Conservation (phyloP, 2,888 invertebrate species). For the Mylabris sibirica region DNA sequence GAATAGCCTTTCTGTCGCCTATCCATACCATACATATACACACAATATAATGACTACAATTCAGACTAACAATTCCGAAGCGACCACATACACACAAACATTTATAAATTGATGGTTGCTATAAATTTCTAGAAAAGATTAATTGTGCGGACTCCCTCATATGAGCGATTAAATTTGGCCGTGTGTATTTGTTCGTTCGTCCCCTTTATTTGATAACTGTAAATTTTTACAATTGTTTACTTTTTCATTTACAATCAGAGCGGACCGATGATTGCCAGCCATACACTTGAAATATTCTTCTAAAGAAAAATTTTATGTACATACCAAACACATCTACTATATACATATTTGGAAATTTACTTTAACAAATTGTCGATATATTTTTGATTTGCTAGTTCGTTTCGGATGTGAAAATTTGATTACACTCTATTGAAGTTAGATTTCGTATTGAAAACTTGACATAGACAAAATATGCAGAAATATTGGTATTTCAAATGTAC, state of each 20-base stretch:
- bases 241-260: slow-evolving; percentile 31
- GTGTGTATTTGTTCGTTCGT: slow-evolving; percentile 17
- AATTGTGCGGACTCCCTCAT: slow-evolving; percentile 48
- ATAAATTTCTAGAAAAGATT: slow-evolving; percentile 47
- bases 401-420: slow-evolving; percentile 16
- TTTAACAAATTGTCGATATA: background rate
- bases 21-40: slow-evolving; percentile 13
- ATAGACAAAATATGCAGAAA: background rate
- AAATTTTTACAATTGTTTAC: slow-evolving; percentile 47
- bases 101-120: slow-evolving; percentile 36
- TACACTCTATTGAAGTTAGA: slow-evolving; percentile 33
- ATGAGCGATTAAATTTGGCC: slow-evolving; percentile 51
- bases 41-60: slow-evolving; percentile 45
- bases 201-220: slow-evolving; percentile 33
- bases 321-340: background rate
- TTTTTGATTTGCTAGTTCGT: slow-evolving; percentile 1
- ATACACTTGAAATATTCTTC: background rate
- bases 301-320: background rate
- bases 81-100: slow-evolving; percentile 15
- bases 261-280: background rate
- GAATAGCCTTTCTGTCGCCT: slow-evolving; percentile 23
- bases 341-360: background rate
- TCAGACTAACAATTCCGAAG: slow-evolving; percentile 42
- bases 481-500: background rate
- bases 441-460: background rate